These are phyloP conservation scores for Urocitellus parryii DNA, from an alignment of 2,113 vertebrate genomes.

Conservation along the genomic window DNA sequence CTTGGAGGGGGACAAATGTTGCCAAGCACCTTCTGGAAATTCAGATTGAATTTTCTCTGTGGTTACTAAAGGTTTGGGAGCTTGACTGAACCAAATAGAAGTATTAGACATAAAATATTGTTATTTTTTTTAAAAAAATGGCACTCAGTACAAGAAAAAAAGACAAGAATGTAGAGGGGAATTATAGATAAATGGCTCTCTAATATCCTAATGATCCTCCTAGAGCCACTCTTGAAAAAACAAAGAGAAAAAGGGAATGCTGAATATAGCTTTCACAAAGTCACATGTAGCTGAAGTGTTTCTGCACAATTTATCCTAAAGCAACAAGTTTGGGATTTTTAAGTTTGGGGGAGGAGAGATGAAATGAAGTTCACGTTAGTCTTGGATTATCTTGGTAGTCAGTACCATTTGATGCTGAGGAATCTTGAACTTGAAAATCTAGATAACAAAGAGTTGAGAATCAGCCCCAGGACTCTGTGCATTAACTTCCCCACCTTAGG, in stretches of 20 bases:
- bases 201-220: constrained; percentile 56
- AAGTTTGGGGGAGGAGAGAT: constrained; percentile 79
- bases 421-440: constrained; percentile 68
- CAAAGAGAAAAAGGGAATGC: constrained; percentile 60
- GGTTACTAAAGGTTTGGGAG: constrained; percentile 28
- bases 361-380: constrained; percentile 69
- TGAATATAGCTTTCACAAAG: constrained; percentile 78
- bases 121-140: constrained; percentile 38
- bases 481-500: not conserved
- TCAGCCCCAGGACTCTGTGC: not conserved
- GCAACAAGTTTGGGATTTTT: constrained; percentile 84
- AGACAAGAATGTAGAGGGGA: constrained; percentile 54
- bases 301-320: constrained; percentile 85
- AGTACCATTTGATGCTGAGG: constrained; percentile 69
- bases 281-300: constrained; percentile 85
- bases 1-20: not conserved
- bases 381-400: constrained; percentile 77
- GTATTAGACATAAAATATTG: not conserved
- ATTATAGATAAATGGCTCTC: not conserved
- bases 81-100: not conserved
- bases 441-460: not conserved
- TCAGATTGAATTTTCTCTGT: not conserved
- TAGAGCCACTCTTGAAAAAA: constrained; percentile 77
- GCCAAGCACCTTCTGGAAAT: not conserved
- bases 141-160: constrained; percentile 25